Conservation (phyloP, 1,140 invertebrate genomes). For the Megathymus violae region DNA sequence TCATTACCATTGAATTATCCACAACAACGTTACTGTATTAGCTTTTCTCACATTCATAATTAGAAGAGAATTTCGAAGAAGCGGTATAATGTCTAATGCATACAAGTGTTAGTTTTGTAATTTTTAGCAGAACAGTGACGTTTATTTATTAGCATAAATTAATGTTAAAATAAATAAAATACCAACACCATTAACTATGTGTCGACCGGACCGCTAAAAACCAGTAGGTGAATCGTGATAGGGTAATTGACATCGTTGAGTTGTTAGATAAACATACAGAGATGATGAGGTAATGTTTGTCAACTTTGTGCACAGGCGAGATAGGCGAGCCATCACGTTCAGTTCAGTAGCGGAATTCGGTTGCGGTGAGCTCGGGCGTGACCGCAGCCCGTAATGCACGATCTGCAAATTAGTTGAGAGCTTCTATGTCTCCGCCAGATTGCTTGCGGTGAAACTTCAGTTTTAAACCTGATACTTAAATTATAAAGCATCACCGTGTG, state of each 20-base stretch:
- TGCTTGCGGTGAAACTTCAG: constrained; percentile 70
- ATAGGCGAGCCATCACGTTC: constrained; percentile 54
- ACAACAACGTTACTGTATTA: constrained; percentile 33
- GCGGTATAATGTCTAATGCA: constrained; percentile 17
- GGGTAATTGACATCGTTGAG: constrained; percentile 17
- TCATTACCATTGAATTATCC: constrained; percentile 39
- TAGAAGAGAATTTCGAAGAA: constrained; percentile 20
- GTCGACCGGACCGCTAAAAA: too few species aligned
- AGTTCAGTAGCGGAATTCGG: constrained; percentile 66
- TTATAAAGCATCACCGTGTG: constrained; percentile 68
- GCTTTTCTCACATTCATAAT: constrained; percentile 36
- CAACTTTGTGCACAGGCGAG: constrained; percentile 14
- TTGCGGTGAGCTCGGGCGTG: constrained; percentile 65
- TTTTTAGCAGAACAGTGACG: constrained; percentile 19
- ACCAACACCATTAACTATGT: too few species aligned
- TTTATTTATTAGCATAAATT: too few species aligned
- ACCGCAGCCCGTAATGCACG: constrained; percentile 74
- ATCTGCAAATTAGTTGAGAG: constrained; percentile 71
- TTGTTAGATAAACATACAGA: constrained; percentile 20
- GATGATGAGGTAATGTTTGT: constrained; percentile 32
- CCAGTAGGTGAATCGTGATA: constrained; percentile 8
- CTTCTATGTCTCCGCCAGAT: constrained; percentile 63
- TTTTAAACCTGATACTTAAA: constrained; percentile 64
- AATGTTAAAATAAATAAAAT: too few species aligned
- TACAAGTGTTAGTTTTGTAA: constrained; percentile 28